Evolutionary conservation across 2,888 invertebrate species (phyloP).

Genomic region (Dryadula phaetusa): DNA sequence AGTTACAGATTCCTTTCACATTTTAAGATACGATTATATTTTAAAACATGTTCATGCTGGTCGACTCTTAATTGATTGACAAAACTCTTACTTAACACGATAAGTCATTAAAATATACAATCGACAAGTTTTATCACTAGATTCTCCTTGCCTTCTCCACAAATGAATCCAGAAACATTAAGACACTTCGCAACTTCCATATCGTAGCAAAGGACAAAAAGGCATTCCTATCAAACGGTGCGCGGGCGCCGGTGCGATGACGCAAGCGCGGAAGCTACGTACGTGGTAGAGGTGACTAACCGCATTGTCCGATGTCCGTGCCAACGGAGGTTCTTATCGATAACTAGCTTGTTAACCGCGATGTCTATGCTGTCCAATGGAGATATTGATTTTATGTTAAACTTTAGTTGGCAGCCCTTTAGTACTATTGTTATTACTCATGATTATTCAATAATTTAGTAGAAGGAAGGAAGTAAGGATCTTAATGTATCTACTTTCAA

Average conservation of each 20-base stretch:
- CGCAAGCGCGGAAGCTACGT: conserved; percentile 77
- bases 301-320: conserved; percentile 43
- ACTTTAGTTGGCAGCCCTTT: neutral
- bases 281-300: conserved; percentile 64
- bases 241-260: conserved; percentile 53
- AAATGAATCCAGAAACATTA: neutral
- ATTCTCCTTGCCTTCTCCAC: neutral
- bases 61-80: no score
- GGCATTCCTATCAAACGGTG: conserved; percentile 32
- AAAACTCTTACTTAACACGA: no score
- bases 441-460: no score
- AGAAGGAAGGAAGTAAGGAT: no score
- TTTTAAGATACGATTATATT: neutral
- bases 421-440: neutral
- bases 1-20: neutral
- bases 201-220: conserved; percentile 13
- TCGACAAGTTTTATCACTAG: neutral
- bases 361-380: neutral
- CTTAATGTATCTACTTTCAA: no score
- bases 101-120: no score
- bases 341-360: conserved; percentile 20
- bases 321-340: conserved; percentile 27
- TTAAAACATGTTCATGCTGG: no score
- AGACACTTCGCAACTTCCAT: neutral
- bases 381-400: neutral